Evolutionary conservation across 2,888 invertebrate species (phyloP), one percentile per base, ranked within the genome.

Genomic region (Belgica antarctica): DNA sequence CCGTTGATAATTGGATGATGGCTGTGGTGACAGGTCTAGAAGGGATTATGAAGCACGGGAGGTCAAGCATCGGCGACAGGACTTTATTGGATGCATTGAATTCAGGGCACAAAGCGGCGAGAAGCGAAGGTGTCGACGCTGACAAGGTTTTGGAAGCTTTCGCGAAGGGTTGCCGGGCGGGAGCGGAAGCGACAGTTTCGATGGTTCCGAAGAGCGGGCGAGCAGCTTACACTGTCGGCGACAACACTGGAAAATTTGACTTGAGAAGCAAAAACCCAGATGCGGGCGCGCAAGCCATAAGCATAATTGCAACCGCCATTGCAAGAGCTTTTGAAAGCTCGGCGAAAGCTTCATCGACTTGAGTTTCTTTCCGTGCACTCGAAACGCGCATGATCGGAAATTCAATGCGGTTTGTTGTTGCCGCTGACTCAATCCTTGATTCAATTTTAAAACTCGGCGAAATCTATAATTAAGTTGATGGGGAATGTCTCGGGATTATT

Each of bases 11-110:
- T 0, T 89, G 88, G 88, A 73, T 82, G 5, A 72, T 75, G 0
- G 85, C 86, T 0, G 83, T 85, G 78, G 77, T 81, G 34, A 78
- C 76, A 19, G 87, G 85, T 0, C 81, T 88, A 72, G 77, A 81
- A 22, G 84, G 86, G 0, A 83, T 90, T 34, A 82, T 83, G 73
- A 86, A 83, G 75, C 90, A 92, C 75, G 89, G 90, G 1, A 86
- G 87, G 63, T 91, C 90, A 0, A 83, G 83, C 73, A 82, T 85
- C 1, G 90, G 91, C 0, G 89, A 91, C 75, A 82, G 90, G 73
- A 90, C 91, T 24, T 87, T 92, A 88, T 89, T 90, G 73, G 75
- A 74, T 71, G 73, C 74, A 71, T 72, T 77, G 25, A 27, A 73
- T 63, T 46, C 72, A 27, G 74, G 73, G 0, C 71, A 75, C 65